Evolutionary conservation across 2,797 vertebrate species (phyloP).

Genomic region (Intellagama lesueurii): DNA sequence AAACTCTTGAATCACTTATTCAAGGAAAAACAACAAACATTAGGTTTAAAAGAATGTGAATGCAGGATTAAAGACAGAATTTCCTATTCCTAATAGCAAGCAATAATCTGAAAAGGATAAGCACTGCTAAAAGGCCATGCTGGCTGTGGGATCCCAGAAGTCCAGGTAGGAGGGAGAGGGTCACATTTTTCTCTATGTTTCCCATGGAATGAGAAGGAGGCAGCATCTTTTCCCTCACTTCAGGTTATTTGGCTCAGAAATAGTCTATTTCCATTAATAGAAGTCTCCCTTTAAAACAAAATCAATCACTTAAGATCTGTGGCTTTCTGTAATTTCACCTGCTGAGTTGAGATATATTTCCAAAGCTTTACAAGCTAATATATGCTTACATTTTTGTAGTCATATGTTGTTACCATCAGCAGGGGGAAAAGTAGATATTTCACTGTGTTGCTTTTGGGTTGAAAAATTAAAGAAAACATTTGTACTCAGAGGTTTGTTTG

Average conservation of each 20-base stretch:
- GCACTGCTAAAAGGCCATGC: no score
- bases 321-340: neutral
- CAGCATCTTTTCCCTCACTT: no score
- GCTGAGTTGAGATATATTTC: slow-evolving; percentile 14
- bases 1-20: no score
- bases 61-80: no score
- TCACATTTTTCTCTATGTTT: no score
- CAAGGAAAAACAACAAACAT: no score
- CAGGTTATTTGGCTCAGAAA: neutral
- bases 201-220: no score
- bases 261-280: slow-evolving; percentile 13
- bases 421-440: neutral
- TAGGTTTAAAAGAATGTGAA: no score
- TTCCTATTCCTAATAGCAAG: no score
- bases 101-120: no score
- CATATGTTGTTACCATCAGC: slow-evolving; percentile 6
- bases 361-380: slow-evolving; percentile 32
- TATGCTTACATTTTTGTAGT: slow-evolving; percentile 1
- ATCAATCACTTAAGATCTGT: slow-evolving; percentile 4
- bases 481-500: slow-evolving; percentile 40
- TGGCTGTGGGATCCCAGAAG: no score
- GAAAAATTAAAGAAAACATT: neutral
- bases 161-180: no score
- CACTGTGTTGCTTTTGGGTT: neutral
- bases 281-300: neutral